A percentile compares a stretch with the other conserved stretches of the same genome.
These are phyloP conservation scores for Parelbella ahira DNA, from an alignment of 2,888 invertebrate genomes.

Conservation along the genomic window DNA sequence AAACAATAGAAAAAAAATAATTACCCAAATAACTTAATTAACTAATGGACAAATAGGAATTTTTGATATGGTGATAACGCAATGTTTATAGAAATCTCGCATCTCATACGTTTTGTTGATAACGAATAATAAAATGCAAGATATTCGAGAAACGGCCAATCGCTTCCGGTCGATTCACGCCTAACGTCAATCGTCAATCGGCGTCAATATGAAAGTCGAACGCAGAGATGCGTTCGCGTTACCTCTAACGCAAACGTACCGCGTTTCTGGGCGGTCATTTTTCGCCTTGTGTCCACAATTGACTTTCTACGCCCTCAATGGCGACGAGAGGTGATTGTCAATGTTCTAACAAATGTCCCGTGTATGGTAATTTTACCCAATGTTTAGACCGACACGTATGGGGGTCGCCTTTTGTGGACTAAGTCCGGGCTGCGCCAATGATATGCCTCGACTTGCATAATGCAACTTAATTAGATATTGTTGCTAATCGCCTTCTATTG, in stretches of 20 bases:
- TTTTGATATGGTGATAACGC: too few relatives aligned
- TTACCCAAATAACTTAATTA: too few relatives aligned
- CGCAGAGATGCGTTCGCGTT: slow-evolving; percentile 31
- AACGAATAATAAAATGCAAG: too few relatives aligned
- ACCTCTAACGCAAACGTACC: slow-evolving; percentile 67
- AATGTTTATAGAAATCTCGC: too few relatives aligned
- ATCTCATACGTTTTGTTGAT: too few relatives aligned
- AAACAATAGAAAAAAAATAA: too few relatives aligned
- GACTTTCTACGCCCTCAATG: slow-evolving; percentile 70
- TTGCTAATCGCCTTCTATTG: too few relatives aligned
- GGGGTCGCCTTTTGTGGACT: slow-evolving; percentile 14
- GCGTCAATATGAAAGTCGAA: slow-evolving; percentile 43
- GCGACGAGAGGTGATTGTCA: slow-evolving; percentile 49
- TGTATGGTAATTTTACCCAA: slow-evolving; percentile 51
- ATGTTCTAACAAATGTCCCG: slow-evolving; percentile 51
- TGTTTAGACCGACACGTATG: slow-evolving; percentile 39
- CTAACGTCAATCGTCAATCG: slow-evolving; percentile 1
- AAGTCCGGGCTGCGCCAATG: neutral
- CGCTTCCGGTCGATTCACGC: slow-evolving; percentile 1
- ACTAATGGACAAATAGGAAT: too few relatives aligned
- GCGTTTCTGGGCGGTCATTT: slow-evolving; percentile 56
- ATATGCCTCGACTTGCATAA: neutral
- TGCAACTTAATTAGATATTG: too few relatives aligned
- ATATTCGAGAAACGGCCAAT: too few relatives aligned
- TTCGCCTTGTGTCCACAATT: slow-evolving; percentile 59